These are phyloP conservation scores for Entelurus aequoreus DNA, from an alignment of 2,113 vertebrate species.

Conservation along the genomic window DNA sequence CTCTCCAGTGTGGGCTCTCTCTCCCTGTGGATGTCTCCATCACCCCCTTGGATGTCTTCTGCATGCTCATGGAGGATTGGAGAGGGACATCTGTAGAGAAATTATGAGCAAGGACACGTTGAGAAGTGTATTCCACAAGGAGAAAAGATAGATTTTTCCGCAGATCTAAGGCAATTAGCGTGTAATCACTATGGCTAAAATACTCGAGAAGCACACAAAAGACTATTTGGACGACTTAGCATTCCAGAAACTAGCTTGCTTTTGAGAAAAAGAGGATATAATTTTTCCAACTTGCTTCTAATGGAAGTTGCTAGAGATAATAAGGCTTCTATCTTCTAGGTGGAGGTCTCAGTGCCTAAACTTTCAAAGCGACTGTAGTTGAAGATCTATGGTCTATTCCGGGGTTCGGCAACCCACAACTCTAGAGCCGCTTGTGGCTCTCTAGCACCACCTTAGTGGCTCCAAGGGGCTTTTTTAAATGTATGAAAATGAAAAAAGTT, in stretches of 20 bases:
- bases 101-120: slow-evolving; percentile 1
- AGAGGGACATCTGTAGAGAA: slow-evolving; percentile 81
- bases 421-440: no score
- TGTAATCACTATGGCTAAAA: slow-evolving; percentile 48
- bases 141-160: slow-evolving; percentile 23
- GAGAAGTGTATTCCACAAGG: slow-evolving; percentile 17
- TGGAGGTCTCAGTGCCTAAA: slow-evolving; percentile 19
- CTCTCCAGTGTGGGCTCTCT: slow-evolving; percentile 82
- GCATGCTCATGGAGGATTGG: slow-evolving; percentile 83
- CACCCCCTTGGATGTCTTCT: slow-evolving; percentile 71
- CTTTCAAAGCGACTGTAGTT: slow-evolving; percentile 20
- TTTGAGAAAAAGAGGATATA: slow-evolving; percentile 28
- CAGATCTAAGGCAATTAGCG: slow-evolving; percentile 48
- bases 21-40: slow-evolving; percentile 80
- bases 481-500: no score
- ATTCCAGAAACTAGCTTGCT: slow-evolving; percentile 21
- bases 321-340: slow-evolving; percentile 26
- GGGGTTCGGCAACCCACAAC: no score
- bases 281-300: slow-evolving; percentile 34
- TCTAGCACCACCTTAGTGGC: no score
- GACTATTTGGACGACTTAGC: slow-evolving; percentile 29
- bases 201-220: slow-evolving; percentile 49
- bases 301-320: slow-evolving; percentile 39
- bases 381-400: slow-evolving; percentile 21
- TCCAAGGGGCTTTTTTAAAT: no score